These are phyloP conservation scores for Phrynocephalus vlangalii DNA, from an alignment of 2,797 vertebrate species.

Conservation along the genomic window DNA sequence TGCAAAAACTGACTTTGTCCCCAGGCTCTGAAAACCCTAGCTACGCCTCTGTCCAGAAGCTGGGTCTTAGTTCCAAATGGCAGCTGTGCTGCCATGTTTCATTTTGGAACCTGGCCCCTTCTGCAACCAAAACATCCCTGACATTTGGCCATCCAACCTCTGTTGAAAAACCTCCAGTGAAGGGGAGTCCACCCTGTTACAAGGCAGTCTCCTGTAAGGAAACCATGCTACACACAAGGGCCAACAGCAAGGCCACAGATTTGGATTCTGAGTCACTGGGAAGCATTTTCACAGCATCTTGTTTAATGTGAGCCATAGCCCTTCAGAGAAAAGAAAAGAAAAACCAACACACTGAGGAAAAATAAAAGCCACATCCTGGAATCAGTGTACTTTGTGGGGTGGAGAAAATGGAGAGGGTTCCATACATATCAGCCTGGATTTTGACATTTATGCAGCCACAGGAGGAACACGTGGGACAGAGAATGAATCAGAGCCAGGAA, in stretches of 20 bases:
- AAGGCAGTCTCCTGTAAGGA: no score
- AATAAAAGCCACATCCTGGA: constrained; percentile 6
- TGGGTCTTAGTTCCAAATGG: no score
- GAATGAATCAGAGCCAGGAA: neutral
- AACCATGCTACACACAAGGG: no score
- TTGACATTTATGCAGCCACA: constrained; percentile 39
- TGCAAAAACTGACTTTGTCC: no score
- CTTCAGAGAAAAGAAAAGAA: neutral
- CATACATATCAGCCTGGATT: neutral
- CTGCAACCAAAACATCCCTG: no score
- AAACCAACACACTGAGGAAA: neutral
- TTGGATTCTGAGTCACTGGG: neutral
- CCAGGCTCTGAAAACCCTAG: no score
- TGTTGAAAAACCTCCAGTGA: no score
- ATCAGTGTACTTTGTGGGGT: neutral
- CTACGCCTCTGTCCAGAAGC: no score
- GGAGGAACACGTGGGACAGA: neutral
- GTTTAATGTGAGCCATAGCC: neutral
- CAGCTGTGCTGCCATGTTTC: no score
- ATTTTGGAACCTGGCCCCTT: no score
- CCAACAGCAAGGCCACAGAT: neutral
- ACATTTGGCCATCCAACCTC: no score
- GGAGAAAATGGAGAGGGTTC: neutral
- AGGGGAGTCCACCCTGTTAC: no score
- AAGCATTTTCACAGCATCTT: neutral